Conservation (phyloP, 2,113 vertebrate genomes). For the Paramormyrops kingsleyae region DNA sequence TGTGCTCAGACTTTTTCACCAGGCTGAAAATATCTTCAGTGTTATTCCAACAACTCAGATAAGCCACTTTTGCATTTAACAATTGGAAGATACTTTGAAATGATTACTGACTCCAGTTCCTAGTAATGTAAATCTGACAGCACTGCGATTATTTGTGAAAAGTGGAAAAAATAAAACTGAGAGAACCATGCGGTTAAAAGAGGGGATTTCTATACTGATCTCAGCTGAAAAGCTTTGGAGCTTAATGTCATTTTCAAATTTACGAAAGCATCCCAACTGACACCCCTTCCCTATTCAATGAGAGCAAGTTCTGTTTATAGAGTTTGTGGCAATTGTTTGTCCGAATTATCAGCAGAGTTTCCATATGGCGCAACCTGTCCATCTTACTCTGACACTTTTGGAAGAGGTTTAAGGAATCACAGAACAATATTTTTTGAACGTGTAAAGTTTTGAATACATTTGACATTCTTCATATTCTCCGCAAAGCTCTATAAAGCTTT, state of each 20-base stretch:
- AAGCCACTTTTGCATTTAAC: slow-evolving; percentile 25
- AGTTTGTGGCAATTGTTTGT: background rate
- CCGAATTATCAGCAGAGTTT: background rate
- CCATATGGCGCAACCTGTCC: background rate
- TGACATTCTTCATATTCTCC: background rate
- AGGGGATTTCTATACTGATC: slow-evolving; percentile 13
- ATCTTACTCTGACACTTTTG: background rate
- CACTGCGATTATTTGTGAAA: slow-evolving; percentile 16
- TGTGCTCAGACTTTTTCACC: slow-evolving; percentile 6
- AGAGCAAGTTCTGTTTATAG: slow-evolving; percentile 1
- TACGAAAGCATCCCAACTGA: background rate
- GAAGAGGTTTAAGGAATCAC: background rate
- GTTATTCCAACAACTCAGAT: slow-evolving; percentile 18
- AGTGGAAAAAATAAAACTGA: slow-evolving; percentile 11
- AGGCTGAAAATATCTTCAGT: slow-evolving; percentile 8
- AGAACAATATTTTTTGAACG: background rate
- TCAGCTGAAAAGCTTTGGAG: slow-evolving; percentile 16
- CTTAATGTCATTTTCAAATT: slow-evolving; percentile 25
- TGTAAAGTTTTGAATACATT: background rate
- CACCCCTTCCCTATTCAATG: background rate
- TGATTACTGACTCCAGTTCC: slow-evolving; percentile 16
- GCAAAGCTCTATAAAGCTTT: background rate
- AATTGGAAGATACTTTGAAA: slow-evolving; percentile 24
- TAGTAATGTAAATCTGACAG: slow-evolving; percentile 22
- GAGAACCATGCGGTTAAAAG: background rate